Base-by-base conservation (phyloP, 1,140 invertebrate genomes). In the Drosophila yakuba region DNA sequence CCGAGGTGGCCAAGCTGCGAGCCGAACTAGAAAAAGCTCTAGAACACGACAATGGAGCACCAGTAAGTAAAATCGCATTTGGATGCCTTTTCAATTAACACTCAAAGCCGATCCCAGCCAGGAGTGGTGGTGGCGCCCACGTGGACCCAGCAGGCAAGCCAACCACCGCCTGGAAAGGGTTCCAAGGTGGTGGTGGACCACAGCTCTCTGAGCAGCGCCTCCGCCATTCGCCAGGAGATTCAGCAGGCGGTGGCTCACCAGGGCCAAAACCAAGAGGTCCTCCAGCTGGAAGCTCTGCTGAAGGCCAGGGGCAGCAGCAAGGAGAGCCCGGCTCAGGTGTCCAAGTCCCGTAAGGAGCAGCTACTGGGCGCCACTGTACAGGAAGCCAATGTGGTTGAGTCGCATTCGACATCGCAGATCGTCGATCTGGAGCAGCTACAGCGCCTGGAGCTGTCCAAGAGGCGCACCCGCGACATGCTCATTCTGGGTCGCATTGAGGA, bases 401-500 rank as follows among this genome's bases (percentile, higher is more conserved):
- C 79, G 2, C 58, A 48, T n/a, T 63, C 62, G 3, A 43, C 56
- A 12, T 11, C 48, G 11, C 52, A 69, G 3, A 76, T 63, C 28
- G 78, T 91, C 8, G 81, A 92, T 72, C 23, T 91, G 25, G 73
- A 69, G 10, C 78, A 90, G 45, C 36, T 92, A 20, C 75, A 80
- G 10, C 74, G 72, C 8, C 44, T 91, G 17, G 72, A 91, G 36
- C 52, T 91, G 5, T 78, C 80, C 1, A 88, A 90, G 58, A 66
- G 91, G 4, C 79, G 89, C 6, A 79, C 74, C 6, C 78, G 89
- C 3, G 91, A 92, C 63, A 68, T 90, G 69, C 66, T 92, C 0
- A 51, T 80, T 15, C 58, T 92, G 0, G 67, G 52, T n/a, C 63
- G 74, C 32, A 83, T 92, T 10, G 78, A 78, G 25, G 91, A 92